Base-by-base conservation (phyloP, 2,113 vertebrate genomes). In the Riparia riparia region DNA sequence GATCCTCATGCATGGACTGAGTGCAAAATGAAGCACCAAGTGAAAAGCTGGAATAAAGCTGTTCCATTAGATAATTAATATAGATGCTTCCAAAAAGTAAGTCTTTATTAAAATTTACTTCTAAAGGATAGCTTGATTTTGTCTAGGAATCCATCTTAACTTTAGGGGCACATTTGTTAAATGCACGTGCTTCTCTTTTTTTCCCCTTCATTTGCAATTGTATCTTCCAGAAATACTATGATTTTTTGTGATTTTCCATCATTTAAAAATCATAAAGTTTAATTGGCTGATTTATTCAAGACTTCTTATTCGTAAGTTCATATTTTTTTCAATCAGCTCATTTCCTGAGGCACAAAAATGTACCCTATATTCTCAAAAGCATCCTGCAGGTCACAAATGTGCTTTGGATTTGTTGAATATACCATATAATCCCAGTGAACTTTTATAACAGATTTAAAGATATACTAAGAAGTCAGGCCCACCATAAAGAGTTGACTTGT, bases 11-110 rank as follows among this genome's bases (percentile, higher is more conserved):
- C 69, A 50, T 86, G 9, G 44, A 72, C 78, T 26, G 6, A 86
- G 90, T 65, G 50, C 61, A 86, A 58, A 93, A 72, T 2, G 17
- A 47, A 82, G 74, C 24, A 86, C 89, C 66, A 8, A 78, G n/a
- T 88, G 77, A 94, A 96, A 90, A 83, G 80, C 82, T 24, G 66
- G 25, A 91, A 95, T 82, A 76, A 80, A 95, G 95, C 94, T 93
- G 65, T 96, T 90, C 45, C 7, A 31, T 87, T 86, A 85, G 66
- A 4, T 88, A 83, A 60, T 82, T 86, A 65, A 85, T 70, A 58
- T 11, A 82, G 87, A 69, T 28, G 10, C 82, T 94, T 58, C 63
- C 18, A 42, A 91, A 91, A 87, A 72, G 73, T 86, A 83, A 76
- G 37, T 85, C 53, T 91, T 69, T 61, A 57, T 96, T 90, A 68